Conservation (phyloP, 2,888 invertebrate genomes). For the Conomelus anceps region DNA sequence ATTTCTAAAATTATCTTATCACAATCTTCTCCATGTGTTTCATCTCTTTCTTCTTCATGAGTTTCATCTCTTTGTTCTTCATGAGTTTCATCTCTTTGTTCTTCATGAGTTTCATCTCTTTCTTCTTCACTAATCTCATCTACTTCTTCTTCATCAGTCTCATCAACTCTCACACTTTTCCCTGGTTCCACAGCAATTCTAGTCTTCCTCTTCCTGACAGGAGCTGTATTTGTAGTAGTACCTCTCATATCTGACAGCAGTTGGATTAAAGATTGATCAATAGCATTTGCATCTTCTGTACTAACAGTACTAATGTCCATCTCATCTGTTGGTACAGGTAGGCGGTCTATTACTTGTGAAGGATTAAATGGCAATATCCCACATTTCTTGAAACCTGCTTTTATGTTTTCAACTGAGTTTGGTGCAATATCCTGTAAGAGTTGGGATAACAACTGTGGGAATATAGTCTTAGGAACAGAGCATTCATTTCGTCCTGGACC, state of each 20-base stretch:
- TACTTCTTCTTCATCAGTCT: too few relatives aligned
- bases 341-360: background rate
- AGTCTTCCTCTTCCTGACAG: background rate
- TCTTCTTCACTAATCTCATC: too few relatives aligned
- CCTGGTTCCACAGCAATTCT: background rate
- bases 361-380: constrained; percentile 21
- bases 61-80: too few relatives aligned
- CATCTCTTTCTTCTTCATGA: too few relatives aligned
- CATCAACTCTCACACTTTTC: too few relatives aligned
- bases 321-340: background rate
- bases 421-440: background rate
- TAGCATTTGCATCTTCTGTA: background rate
- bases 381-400: constrained; percentile 19
- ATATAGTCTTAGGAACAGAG: constrained; percentile 18
- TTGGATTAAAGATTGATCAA: background rate
- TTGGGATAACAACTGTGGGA: constrained; percentile 12
- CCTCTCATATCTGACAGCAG: background rate
- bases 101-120: too few relatives aligned
- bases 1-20: too few relatives aligned
- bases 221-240: background rate
- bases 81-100: too few relatives aligned
- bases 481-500: constrained; percentile 9
- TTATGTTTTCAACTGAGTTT: constrained; percentile 15
- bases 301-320: background rate
- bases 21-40: too few relatives aligned